phyloP scores from a whole-genome alignment of 1,140 invertebrate species.

The Megathymus violae region DNA sequence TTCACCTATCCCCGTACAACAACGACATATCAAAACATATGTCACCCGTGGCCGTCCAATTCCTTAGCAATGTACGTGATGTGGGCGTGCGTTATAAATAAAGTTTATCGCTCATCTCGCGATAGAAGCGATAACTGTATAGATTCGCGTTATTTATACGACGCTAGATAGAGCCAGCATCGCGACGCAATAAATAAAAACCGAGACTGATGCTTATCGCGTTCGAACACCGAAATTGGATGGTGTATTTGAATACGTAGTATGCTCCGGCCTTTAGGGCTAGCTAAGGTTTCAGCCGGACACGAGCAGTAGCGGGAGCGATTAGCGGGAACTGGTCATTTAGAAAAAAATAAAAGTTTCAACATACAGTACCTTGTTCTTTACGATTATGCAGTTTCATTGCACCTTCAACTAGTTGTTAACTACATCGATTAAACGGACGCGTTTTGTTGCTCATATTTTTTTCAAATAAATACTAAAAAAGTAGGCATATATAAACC shows the following conservation, averaged over 20 bases:
- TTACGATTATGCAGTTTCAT: too few species aligned
- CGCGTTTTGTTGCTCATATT: too few species aligned
- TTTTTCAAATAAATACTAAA: too few species aligned
- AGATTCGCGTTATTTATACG: slow-evolving; percentile 61
- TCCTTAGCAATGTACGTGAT: slow-evolving; percentile 34
- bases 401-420: too few species aligned
- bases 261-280: slow-evolving; percentile 38
- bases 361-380: too few species aligned
- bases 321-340: too few species aligned
- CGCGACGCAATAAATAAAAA: slow-evolving; percentile 62
- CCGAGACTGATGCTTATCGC: slow-evolving; percentile 57
- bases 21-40: slow-evolving; percentile 20
- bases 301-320: background rate
- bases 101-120: slow-evolving; percentile 54
- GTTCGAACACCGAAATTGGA: slow-evolving; percentile 53
- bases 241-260: slow-evolving; percentile 39
- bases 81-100: slow-evolving; percentile 61
- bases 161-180: slow-evolving; percentile 52
- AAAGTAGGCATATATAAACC: too few species aligned
- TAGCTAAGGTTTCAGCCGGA: background rate
- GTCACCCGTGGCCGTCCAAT: slow-evolving; percentile 22
- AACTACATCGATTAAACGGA: too few species aligned
- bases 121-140: slow-evolving; percentile 60
- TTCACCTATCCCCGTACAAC: background rate
- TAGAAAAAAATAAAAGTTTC: too few species aligned